A percentile compares a stretch with the other conserved stretches of the same genome.
phyloP scores from a whole-genome alignment of 2,888 invertebrate genomes.

The Phengaris arion region DNA sequence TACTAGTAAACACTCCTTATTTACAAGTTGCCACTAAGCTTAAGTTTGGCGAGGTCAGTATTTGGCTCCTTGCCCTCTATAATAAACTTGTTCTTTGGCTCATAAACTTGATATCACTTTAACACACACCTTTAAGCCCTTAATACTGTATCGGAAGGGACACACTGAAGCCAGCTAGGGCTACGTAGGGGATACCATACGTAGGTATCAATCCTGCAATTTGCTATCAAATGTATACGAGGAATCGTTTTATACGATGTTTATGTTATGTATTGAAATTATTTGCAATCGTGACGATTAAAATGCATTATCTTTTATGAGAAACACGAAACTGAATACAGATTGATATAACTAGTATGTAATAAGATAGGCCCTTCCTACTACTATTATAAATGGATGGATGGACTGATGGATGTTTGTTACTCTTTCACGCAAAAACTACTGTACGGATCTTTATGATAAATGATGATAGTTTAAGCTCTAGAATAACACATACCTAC shows the following conservation, averaged over 20 bases:
- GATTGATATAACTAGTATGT: no score
- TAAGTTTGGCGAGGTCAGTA: background rate
- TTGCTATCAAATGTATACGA: background rate
- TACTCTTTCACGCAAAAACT: no score
- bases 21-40: background rate
- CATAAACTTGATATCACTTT: conserved; percentile 29
- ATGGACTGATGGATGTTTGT: no score
- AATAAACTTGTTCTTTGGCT: conserved; percentile 16
- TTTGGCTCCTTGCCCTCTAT: background rate
- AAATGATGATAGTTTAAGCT: no score
- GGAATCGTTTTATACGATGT: background rate
- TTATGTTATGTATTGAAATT: background rate
- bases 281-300: background rate
- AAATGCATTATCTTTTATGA: background rate
- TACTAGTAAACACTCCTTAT: background rate
- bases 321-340: no score
- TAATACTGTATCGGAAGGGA: conserved; percentile 19
- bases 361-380: no score
- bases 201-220: background rate
- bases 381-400: no score
- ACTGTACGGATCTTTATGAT: no score
- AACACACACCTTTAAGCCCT: conserved; percentile 27
- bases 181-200: background rate
- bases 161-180: conserved; percentile 19
- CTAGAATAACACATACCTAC: no score